Base-by-base conservation (phyloP, 2,888 invertebrate genomes). In the Lottia scabra region DNA sequence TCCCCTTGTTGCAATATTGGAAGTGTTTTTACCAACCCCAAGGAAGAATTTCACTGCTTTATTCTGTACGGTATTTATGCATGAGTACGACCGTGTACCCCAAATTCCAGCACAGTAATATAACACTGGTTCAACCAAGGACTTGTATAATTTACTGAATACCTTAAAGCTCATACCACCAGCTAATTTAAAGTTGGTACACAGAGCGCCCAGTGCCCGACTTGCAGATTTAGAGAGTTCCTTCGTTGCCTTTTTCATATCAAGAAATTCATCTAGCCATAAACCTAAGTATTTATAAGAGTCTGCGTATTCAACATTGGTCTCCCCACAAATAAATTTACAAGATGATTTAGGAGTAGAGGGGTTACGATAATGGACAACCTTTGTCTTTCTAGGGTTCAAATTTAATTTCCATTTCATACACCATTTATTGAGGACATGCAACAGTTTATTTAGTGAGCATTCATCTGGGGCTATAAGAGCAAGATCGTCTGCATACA, bases 241-340 rank as follows among this genome's bases (percentile, higher is more conserved):
- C 43, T 68, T 62, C 1, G n/a, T 43, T 63, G 43, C 48, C 56
- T 67, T 65, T 26, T 65, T 19, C 63, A 56, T 56, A 43, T 27
- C 65, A 62, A 72, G 45, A 67, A 66, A 44, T 38, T 73, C 70
- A 46, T 19, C 62, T 45, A 73, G 48, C 62, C 13, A 46, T 45
- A 72, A 12, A 10, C 68, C 68, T 63, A 70, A 38, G 38, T 69
- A 73, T 26, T n/a, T 69, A 63, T 73, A 73, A 13, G 46, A n/a
- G 15, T 64, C 68, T 16, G 43, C 62, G 27, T 63, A 30, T 13
- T 26, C 23, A 44, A 63, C n/a, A 38, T 44, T 27, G 56, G 38
- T 23, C 6, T 45, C 27, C 63, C 30, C 44, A 16, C 43, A 67
- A 19, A 38, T 23, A 63, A 67, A 67, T 10, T 12, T 23, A 62